phyloP scores from a whole-genome alignment of 2,113 vertebrate species.

The Semicossyphus pulcher region DNA sequence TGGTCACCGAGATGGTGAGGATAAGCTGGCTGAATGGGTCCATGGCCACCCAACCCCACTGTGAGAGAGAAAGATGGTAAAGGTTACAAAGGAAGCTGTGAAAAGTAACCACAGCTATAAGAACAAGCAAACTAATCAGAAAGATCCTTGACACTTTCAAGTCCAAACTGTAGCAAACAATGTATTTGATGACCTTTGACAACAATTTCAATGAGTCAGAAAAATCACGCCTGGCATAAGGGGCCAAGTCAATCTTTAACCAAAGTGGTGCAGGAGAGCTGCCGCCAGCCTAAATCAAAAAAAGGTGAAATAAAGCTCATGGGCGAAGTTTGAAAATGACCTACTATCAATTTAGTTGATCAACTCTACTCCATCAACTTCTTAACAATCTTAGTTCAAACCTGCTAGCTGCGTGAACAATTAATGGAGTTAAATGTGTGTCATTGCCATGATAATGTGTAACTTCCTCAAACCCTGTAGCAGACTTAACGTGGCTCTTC shows the following conservation, averaged over 20 bases:
- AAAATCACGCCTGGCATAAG: neutral
- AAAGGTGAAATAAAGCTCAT: neutral
- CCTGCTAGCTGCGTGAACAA: no score
- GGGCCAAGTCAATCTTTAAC: slow-evolving; percentile 48
- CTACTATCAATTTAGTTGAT: no score
- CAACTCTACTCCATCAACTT: no score
- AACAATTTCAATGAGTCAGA: neutral
- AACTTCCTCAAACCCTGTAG: neutral
- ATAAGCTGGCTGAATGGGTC: slow-evolving; percentile 87
- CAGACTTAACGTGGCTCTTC: neutral
- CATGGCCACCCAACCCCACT: slow-evolving; percentile 86
- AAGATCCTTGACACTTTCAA: neutral
- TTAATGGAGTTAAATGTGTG: no score
- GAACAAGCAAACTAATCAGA: no score
- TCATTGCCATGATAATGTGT: no score
- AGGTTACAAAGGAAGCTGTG: neutral
- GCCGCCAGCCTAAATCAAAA: neutral
- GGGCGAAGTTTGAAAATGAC: neutral
- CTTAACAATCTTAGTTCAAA: no score
- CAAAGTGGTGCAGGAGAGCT: neutral
- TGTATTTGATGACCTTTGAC: neutral
- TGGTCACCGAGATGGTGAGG: slow-evolving; percentile 83
- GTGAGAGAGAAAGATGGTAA: slow-evolving; percentile 2
- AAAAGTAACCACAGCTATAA: no score
- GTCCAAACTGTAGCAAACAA: neutral